Base-by-base conservation (phyloP, 2,888 invertebrate genomes). In the Noctua pronuba region DNA sequence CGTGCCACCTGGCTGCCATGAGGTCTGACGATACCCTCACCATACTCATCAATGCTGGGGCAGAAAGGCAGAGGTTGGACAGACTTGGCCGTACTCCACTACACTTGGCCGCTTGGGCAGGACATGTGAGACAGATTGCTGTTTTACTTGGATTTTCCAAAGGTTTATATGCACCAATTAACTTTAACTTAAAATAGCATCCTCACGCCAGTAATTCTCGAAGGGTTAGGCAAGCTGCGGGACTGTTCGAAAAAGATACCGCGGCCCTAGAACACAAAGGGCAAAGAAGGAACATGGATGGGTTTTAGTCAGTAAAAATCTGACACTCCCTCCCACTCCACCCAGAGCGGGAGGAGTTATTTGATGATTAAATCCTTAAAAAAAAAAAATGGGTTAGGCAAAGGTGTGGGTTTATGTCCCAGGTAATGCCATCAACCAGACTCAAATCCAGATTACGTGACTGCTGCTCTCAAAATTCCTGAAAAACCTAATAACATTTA, bases 71-170 rank as follows among this genome's bases (percentile, higher is more conserved):
- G 18, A 89, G 92, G 21, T 86, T 90, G 64, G 93, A 96, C 77
- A 89, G 89, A 11, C 87, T 91, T 24, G 95, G 95, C 0, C 89
- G 93, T 7, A 95, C 95, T 24, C 94, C 96, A 0, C 84, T 96
- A 2, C 96, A 96, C 78, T 75, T 95, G 28, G 94, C 95, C 2
- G 93, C 94, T 5, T 95, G 93, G 91, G 88, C 89, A 2, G 95
- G 94, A 2, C 89, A 93, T 77, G 81, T 88, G 0, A 86, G 82
- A 24, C 94, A 94, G 75, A 76, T 94, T 28, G 91, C 90, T 10
- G 84, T 91, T 49, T 73, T 93, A 62, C 81, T 93, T 3, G 89
- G 89, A n/a, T 88, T 91, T 60, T 82, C 92, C 24, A 86, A 89
- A 87, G 91, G 92, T 92, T 73, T 7, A 3, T 41, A 38, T 41